These are phyloP conservation scores for Lasioglossum marginatum DNA, from an alignment of 2,888 invertebrate species.

Conservation along the genomic window DNA sequence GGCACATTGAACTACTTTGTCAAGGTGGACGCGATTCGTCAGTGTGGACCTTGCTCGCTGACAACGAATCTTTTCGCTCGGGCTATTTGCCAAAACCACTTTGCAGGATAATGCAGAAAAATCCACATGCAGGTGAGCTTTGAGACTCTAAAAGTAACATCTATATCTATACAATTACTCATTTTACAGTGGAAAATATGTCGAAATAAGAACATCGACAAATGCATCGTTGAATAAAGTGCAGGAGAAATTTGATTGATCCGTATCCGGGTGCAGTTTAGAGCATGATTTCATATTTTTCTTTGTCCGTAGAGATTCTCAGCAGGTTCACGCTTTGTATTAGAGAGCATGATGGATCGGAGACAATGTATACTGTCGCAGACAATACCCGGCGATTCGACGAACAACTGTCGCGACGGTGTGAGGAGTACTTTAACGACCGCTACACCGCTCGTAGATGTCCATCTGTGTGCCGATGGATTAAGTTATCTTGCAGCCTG, in stretches of 20 bases:
- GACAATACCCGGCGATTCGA: constrained; percentile 37
- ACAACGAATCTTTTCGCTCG: not conserved
- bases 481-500: constrained; percentile 75
- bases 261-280: not conserved
- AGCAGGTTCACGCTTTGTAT: not conserved
- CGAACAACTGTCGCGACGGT: constrained; percentile 21
- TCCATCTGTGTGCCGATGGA: constrained; percentile 70
- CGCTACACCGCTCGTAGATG: constrained; percentile 49
- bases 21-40: constrained; percentile 59
- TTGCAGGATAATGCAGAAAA: not conserved
- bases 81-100: not conserved
- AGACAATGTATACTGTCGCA: constrained; percentile 10
- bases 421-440: constrained; percentile 35
- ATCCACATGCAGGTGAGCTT: not conserved
- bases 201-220: too few species aligned
- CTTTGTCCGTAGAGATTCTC: constrained; percentile 14
- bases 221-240: not conserved
- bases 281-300: not conserved
- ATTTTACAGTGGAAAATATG: not conserved
- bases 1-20: constrained; percentile 65
- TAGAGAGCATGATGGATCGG: constrained; percentile 12
- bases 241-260: not conserved
- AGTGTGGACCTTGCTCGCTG: not conserved
- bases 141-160: accelerated
- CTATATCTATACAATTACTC: not conserved